These are phyloP conservation scores for Chromis chromis DNA, from an alignment of 2,797 vertebrate genomes.

Conservation along the genomic window DNA sequence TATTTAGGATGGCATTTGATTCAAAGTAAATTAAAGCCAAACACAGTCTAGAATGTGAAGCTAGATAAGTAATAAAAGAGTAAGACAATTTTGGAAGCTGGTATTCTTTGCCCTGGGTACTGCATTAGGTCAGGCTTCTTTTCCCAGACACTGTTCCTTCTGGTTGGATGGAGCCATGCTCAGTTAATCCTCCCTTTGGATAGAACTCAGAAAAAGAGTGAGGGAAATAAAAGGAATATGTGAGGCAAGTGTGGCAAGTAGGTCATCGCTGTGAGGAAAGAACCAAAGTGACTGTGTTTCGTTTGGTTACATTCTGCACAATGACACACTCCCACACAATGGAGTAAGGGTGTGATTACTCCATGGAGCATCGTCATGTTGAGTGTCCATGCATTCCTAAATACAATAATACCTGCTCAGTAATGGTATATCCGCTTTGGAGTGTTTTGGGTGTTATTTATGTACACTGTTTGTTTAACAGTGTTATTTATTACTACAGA, in stretches of 20 bases:
- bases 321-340: conserved; percentile 8
- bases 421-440: not conserved
- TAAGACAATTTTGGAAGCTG: conserved; percentile 22
- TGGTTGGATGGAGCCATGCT: conserved; percentile 69
- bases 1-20: conserved; percentile 11
- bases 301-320: conserved; percentile 23
- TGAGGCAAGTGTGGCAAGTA: conserved; percentile 67
- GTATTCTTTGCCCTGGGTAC: conserved; percentile 53
- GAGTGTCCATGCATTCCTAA: not conserved
- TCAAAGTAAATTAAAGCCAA: conserved; percentile 14
- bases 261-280: conserved; percentile 64
- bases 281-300: conserved; percentile 36
- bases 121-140: conserved; percentile 60
- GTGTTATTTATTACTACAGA: conserved; percentile 14
- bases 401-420: conserved; percentile 6
- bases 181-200: conserved; percentile 65
- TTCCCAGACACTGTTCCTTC: conserved; percentile 73
- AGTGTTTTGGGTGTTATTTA: not conserved
- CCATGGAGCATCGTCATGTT: conserved; percentile 7
- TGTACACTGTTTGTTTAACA: conserved; percentile 3
- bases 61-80: conserved; percentile 17
- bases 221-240: conserved; percentile 57
- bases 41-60: conserved; percentile 2
- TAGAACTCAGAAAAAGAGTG: conserved; percentile 51
- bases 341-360: not conserved